Evolutionary conservation across 1,140 invertebrate genomes (phyloP).

Genomic region (Bradynema listronoti): DNA sequence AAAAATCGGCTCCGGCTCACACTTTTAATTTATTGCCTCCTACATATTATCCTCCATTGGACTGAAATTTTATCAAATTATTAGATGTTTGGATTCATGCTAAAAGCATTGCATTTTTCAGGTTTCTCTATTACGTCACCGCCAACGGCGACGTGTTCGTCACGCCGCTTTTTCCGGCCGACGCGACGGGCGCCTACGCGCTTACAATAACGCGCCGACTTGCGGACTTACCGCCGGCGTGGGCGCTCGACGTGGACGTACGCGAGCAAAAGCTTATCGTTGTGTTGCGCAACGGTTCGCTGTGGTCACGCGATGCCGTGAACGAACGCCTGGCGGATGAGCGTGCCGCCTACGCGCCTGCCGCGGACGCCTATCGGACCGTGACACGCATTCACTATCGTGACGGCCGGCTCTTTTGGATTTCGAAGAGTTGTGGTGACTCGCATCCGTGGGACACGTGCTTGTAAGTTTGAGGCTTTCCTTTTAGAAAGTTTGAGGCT

Average conservation of each 20-base stretch:
- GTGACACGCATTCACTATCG: slow-evolving; percentile 26
- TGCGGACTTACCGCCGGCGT: slow-evolving; percentile 33
- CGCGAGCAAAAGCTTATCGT: slow-evolving; percentile 29
- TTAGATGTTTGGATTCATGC: slow-evolving; percentile 2
- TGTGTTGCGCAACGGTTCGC: slow-evolving; percentile 34
- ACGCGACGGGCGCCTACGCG: slow-evolving; percentile 28
- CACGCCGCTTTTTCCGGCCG: slow-evolving; percentile 38
- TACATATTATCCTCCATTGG: too few relatives aligned
- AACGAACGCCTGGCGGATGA: slow-evolving; percentile 32
- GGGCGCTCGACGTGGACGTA: slow-evolving; percentile 31
- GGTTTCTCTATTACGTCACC: slow-evolving; percentile 38
- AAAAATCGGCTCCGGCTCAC: too few relatives aligned
- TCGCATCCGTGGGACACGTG: slow-evolving; percentile 36
- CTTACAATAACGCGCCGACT: slow-evolving; percentile 37
- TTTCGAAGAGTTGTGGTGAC: slow-evolving; percentile 41
- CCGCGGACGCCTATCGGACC: slow-evolving; percentile 25
- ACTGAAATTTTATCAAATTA: too few relatives aligned
- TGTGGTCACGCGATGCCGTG: slow-evolving; percentile 34
- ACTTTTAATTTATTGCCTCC: too few relatives aligned
- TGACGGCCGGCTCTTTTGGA: slow-evolving; percentile 43
- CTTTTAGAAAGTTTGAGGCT: too few relatives aligned
- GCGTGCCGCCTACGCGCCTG: slow-evolving; percentile 25
- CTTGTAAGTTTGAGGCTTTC: too few relatives aligned
- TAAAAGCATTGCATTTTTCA: slow-evolving; percentile 8
- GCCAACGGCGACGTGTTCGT: slow-evolving; percentile 35